Evolutionary conservation across 2,888 invertebrate species (phyloP).

Genomic region (Eledona agricola): DNA sequence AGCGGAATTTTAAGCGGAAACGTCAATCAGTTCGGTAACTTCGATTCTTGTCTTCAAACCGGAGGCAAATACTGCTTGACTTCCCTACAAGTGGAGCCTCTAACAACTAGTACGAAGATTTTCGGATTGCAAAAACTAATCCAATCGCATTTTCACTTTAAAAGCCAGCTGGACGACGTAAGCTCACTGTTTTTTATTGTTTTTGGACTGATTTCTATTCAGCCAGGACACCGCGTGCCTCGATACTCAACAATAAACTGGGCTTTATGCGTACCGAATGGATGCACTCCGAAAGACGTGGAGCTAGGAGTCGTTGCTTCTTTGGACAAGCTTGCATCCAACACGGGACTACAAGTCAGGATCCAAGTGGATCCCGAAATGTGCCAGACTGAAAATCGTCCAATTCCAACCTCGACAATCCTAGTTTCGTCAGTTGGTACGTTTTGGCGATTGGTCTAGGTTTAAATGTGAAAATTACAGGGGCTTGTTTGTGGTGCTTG

Average conservation of each 20-base stretch:
- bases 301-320: slow-evolving; percentile 66
- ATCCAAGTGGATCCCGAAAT: slow-evolving; percentile 69
- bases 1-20: slow-evolving; percentile 61
- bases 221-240: slow-evolving; percentile 78
- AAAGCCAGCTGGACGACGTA: slow-evolving; percentile 73
- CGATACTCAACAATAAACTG: slow-evolving; percentile 73
- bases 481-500: slow-evolving; percentile 39
- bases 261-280: slow-evolving; percentile 73
- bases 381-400: slow-evolving; percentile 65
- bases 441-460: background rate
- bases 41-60: slow-evolving; percentile 58
- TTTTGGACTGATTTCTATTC: slow-evolving; percentile 15
- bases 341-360: slow-evolving; percentile 67
- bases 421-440: slow-evolving; percentile 50
- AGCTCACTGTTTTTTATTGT: slow-evolving; percentile 56
- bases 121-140: slow-evolving; percentile 65
- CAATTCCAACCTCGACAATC: slow-evolving; percentile 43
- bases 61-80: slow-evolving; percentile 71
- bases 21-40: slow-evolving; percentile 61
- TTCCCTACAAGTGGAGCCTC: slow-evolving; percentile 66
- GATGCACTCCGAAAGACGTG: slow-evolving; percentile 69
- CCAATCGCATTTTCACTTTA: slow-evolving; percentile 71
- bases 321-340: slow-evolving; percentile 63
- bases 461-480: slow-evolving; percentile 10
- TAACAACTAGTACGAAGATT: slow-evolving; percentile 64